Percentiles rank a stretch among this genome's conserved stretches.
These are phyloP conservation scores for Brachystomella parvula DNA, from an alignment of 1,140 invertebrate genomes.

Conservation along the genomic window DNA sequence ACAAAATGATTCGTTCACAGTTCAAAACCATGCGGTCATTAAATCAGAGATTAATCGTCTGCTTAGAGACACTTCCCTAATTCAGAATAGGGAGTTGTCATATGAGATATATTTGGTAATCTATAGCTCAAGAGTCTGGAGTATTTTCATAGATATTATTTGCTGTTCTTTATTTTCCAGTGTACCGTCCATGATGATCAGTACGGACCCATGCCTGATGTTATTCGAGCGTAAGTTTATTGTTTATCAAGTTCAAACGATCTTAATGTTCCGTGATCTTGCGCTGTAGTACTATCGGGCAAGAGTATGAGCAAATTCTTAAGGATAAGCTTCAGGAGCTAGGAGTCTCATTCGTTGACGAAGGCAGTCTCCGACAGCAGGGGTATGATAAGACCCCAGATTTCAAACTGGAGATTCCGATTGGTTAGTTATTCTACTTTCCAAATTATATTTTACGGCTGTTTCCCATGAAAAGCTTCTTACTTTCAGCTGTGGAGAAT, in stretches of 20 bases:
- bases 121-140: slow-evolving; percentile 19
- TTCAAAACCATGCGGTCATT: background rate
- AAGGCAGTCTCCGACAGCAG: slow-evolving; percentile 64
- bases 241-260: background rate
- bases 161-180: slow-evolving; percentile 39
- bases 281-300: slow-evolving; percentile 55
- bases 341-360: slow-evolving; percentile 65
- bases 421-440: slow-evolving; percentile 45
- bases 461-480: background rate
- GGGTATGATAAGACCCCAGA: slow-evolving; percentile 95
- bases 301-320: slow-evolving; percentile 65
- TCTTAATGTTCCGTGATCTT: slow-evolving; percentile 8
- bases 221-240: slow-evolving; percentile 58
- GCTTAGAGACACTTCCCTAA: slow-evolving; percentile 61
- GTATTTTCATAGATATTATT: slow-evolving; percentile 36
- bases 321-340: slow-evolving; percentile 51
- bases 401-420: slow-evolving; percentile 79
- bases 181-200: slow-evolving; percentile 63
- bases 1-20: background rate
- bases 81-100: slow-evolving; percentile 61
- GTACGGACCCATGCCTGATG: slow-evolving; percentile 67
- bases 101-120: slow-evolving; percentile 68
- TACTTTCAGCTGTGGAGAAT: slow-evolving; percentile 59
- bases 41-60: slow-evolving; percentile 49
- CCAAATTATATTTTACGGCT: slow-evolving; percentile 1